A percentile compares a stretch with the other conserved stretches of the same genome.
Conservation (phyloP, 2,113 vertebrate species). For the Trichomycterus rosablanca region DNA sequence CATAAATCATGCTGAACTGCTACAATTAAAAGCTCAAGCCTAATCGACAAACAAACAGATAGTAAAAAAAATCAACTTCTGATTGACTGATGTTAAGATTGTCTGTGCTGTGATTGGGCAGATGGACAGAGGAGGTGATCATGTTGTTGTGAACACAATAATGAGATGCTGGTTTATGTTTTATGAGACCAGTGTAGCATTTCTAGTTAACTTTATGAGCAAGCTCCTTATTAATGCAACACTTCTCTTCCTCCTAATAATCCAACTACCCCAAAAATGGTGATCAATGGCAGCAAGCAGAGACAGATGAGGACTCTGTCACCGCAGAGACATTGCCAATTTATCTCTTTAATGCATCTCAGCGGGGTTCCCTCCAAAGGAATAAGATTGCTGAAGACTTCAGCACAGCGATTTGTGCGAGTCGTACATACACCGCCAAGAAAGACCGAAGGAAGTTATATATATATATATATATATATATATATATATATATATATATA, state of each 20-base stretch:
- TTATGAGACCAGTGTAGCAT: conserved; percentile 62
- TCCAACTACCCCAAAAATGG: conserved; percentile 74
- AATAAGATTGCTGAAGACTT: conserved; percentile 63
- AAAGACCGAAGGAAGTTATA: conserved; percentile 33
- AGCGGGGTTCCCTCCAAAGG: conserved; percentile 73
- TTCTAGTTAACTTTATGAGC: conserved; percentile 72
- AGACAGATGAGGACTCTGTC: conserved; percentile 79
- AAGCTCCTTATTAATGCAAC: conserved; percentile 71
- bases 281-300: conserved; percentile 75
- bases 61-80: conserved; percentile 22
- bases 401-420: too few species aligned
- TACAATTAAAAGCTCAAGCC: conserved; percentile 27
- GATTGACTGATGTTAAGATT: conserved; percentile 22
- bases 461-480: too few species aligned
- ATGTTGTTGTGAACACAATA: conserved; percentile 30
- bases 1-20: conserved; percentile 1
- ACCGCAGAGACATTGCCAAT: conserved; percentile 73
- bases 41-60: conserved; percentile 54
- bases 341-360: conserved; percentile 81
- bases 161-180: conserved; percentile 52
- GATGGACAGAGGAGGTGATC: conserved; percentile 33
- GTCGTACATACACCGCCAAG: conserved; percentile 6
- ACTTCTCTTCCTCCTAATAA: conserved; percentile 73
- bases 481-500: too few species aligned
- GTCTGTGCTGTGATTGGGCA: conserved; percentile 40